A percentile compares a stretch with the other conserved stretches of the same genome.
phyloP scores from a whole-genome alignment of 2,797 vertebrate species.

The Todus mexicanus region DNA sequence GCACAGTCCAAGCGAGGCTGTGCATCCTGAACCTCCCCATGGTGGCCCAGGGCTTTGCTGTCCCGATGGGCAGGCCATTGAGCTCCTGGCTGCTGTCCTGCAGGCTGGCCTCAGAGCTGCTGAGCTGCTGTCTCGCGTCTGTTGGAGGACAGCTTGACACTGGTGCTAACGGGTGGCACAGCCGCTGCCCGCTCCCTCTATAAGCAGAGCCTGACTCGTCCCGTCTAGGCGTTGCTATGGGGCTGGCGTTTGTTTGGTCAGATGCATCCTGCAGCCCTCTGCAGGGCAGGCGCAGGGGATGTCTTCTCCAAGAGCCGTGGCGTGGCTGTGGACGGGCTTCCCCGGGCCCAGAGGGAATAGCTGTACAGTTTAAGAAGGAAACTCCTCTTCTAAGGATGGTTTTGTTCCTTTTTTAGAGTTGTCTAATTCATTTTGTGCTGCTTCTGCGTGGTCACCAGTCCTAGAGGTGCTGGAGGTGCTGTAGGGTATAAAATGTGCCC shows the following conservation, averaged over 20 bases:
- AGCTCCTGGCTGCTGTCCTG: neutral
- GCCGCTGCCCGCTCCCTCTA: neutral
- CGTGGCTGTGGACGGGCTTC: rapidly evolving
- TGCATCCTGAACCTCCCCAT: rapidly evolving
- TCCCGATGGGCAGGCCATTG: rapidly evolving
- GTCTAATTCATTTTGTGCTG: neutral
- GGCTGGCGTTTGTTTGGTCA: neutral
- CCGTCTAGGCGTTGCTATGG: rapidly evolving
- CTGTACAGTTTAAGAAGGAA: neutral
- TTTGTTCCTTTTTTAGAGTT: neutral
- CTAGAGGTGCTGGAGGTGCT: neutral
- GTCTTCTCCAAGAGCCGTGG: rapidly evolving
- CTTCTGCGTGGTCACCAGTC: neutral
- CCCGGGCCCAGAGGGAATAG: neutral
- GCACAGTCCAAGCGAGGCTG: neutral
- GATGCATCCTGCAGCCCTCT: neutral
- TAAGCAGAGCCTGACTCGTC: neutral
- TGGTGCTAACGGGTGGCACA: rapidly evolving
- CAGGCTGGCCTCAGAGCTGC: neutral
- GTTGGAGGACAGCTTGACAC: rapidly evolving
- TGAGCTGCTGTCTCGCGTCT: rapidly evolving
- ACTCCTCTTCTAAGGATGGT: neutral
- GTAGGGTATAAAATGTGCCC: neutral
- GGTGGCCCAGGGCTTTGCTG: neutral
- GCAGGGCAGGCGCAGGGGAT: rapidly evolving